Conservation (phyloP, 2,888 invertebrate species). For the Aphidius colemani region DNA sequence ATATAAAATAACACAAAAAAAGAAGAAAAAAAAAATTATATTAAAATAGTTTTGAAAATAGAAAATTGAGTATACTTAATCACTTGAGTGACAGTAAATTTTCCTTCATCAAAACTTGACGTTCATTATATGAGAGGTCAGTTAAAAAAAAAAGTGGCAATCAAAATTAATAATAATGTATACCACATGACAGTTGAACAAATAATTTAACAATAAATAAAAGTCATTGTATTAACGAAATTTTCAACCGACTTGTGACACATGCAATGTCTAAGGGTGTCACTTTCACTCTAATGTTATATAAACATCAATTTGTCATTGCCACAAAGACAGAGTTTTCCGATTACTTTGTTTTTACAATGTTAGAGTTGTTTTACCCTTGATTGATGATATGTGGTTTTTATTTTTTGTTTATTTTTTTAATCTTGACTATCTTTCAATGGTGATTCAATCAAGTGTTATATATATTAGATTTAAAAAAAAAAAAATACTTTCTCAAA, state of each 20-base stretch:
- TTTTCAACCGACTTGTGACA: too few species aligned
- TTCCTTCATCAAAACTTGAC: background rate
- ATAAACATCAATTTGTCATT: constrained; percentile 13
- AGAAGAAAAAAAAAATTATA: too few species aligned
- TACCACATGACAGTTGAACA: background rate
- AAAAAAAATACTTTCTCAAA: background rate
- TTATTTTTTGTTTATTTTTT: background rate
- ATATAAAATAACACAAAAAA: too few species aligned
- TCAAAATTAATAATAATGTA: too few species aligned
- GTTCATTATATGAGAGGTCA: background rate
- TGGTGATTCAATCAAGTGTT: constrained; percentile 17
- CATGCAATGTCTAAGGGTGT: too few species aligned
- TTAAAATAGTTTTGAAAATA: too few species aligned
- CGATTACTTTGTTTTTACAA: too few species aligned
- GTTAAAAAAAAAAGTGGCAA: background rate
- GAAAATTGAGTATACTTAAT: too few species aligned
- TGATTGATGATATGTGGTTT: too few species aligned
- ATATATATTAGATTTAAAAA: constrained; percentile 18
- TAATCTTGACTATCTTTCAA: too few species aligned
- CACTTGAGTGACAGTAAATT: background rate
- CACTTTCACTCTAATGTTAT: background rate
- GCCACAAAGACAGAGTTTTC: background rate
- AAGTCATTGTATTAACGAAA: too few species aligned
- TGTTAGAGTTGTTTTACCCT: too few species aligned
- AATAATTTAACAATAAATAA: constrained; percentile 2